Evolutionary conservation across 2,888 invertebrate species (phyloP), one percentile per base, ranked within the genome.

Genomic region (Ichneumoninae sp.): DNA sequence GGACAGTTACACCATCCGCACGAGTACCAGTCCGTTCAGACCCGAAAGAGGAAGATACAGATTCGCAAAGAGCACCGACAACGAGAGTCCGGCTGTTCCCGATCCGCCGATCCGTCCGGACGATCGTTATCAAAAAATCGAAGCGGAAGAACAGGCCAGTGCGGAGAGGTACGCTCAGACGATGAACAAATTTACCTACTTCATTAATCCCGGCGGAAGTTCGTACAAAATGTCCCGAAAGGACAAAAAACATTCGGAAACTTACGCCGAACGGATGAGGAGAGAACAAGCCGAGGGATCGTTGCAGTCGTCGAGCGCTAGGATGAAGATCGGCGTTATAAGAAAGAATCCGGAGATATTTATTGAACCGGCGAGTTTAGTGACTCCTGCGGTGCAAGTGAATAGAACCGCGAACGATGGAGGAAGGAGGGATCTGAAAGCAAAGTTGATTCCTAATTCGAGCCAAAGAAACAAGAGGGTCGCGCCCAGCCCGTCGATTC

Each of bases 201-300:
- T 92, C 70, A 87, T 91, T 13, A 91, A 92, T 74, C 91, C 92
- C 0, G 81, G 83, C 0, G 74, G 84, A 33, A 68, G 69, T n/a
- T 26, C 57, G 68, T 92, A 92, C 71, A 93, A 91, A 82, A 91
- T 93, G 90, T 93, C 93, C 26, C 84, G 93, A 16, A 93, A 92
- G 82, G 93, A 93, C 71, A 93, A 93, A 75, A 93, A 93, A 82
- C 89, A 92, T 66, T 92, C 93, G n/a, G 91, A 93, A 71, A 93
- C 93, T 0, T 93, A 93, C 79, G 87, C 90, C n/a, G 93, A 93
- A 80, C 88, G 88, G 30, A 85, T 91, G 86, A 90, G 88, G 36
- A 86, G 90, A 4, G 88, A 89, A 44, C 83, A 89, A 66, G 89
- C 81, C 16, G 88, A 90, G 7, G 72, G 30, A 1, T 62, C 62